Evolutionary conservation across 2,888 invertebrate species (phyloP).

Genomic region (Bombylius discolor): DNA sequence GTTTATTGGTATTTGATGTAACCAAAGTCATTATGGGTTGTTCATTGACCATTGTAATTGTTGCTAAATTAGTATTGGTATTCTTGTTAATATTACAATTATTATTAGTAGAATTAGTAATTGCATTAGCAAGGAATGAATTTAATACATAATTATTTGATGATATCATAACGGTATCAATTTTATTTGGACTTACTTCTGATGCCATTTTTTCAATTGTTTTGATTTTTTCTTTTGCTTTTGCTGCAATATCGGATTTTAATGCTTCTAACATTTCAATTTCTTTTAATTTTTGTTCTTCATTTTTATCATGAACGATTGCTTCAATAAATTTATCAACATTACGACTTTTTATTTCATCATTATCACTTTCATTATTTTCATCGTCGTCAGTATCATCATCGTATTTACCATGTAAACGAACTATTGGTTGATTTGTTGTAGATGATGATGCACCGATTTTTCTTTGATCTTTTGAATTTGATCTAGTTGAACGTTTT

Average conservation of each 20-base stretch:
- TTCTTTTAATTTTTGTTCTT: slow-evolving; percentile 50
- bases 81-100: not conserved
- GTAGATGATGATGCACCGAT: slow-evolving; percentile 8
- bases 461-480: slow-evolving; percentile 11
- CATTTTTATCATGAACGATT: slow-evolving; percentile 42
- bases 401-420: slow-evolving; percentile 46
- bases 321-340: slow-evolving; percentile 42
- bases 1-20: slow-evolving; percentile 17
- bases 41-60: slow-evolving; percentile 3
- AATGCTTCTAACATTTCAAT: slow-evolving; percentile 51
- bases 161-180: slow-evolving; percentile 15
- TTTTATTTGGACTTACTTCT: slow-evolving; percentile 17
- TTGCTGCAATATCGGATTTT: slow-evolving; percentile 51
- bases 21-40: not conserved
- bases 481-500: slow-evolving; percentile 7
- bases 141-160: slow-evolving; percentile 28
- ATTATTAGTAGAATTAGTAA: not conserved
- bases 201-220: slow-evolving; percentile 41
- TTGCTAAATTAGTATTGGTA: not conserved
- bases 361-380: slow-evolving; percentile 14
- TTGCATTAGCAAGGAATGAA: slow-evolving; percentile 32
- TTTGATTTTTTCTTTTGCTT: slow-evolving; percentile 51
- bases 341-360: slow-evolving; percentile 16
- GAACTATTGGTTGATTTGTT: slow-evolving; percentile 39
- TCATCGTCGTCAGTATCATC: slow-evolving; percentile 40